These are phyloP conservation scores for Myripristis jacobus DNA, from an alignment of 2,797 vertebrate species.

Conservation along the genomic window DNA sequence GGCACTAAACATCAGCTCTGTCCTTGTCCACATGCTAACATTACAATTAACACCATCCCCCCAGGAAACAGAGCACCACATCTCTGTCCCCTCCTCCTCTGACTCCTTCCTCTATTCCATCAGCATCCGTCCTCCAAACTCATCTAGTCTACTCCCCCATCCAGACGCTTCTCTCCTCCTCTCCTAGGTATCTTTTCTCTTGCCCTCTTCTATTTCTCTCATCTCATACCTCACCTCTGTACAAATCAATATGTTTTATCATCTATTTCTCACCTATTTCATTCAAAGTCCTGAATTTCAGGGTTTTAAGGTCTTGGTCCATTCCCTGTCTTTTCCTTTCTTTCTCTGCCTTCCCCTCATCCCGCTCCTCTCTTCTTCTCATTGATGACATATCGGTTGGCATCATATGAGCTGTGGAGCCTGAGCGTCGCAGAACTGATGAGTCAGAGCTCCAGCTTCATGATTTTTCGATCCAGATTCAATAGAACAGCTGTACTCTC, in stretches of 20 bases:
- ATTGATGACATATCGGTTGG: slow-evolving; percentile 67
- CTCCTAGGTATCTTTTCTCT: not conserved
- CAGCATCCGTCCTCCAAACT: slow-evolving; percentile 68
- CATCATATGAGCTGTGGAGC: slow-evolving; percentile 76
- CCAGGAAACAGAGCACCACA: slow-evolving; percentile 62
- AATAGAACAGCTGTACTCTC: slow-evolving; percentile 81
- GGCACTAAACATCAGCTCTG: slow-evolving; percentile 45
- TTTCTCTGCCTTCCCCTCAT: not conserved
- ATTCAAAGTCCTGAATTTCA: slow-evolving; percentile 42
- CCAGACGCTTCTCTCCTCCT: slow-evolving; percentile 34
- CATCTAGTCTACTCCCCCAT: slow-evolving; percentile 41
- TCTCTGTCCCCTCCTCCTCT: slow-evolving; percentile 40
- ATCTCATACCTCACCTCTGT: slow-evolving; percentile 39
- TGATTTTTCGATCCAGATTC: slow-evolving; percentile 80
- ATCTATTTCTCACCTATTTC: slow-evolving; percentile 25
- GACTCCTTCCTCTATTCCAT: slow-evolving; percentile 45
- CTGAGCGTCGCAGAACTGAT: slow-evolving; percentile 80
- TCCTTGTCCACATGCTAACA: slow-evolving; percentile 65
- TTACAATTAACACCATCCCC: slow-evolving; percentile 69
- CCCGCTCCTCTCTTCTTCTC: slow-evolving; percentile 28
- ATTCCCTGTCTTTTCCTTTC: slow-evolving; percentile 24
- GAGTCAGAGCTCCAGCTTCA: slow-evolving; percentile 83
- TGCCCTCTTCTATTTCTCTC: slow-evolving; percentile 8
- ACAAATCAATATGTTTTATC: not conserved
- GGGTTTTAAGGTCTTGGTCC: slow-evolving; percentile 32